These are phyloP conservation scores for Orius insidiosus DNA, from an alignment of 1,140 invertebrate species.

Conservation along the genomic window DNA sequence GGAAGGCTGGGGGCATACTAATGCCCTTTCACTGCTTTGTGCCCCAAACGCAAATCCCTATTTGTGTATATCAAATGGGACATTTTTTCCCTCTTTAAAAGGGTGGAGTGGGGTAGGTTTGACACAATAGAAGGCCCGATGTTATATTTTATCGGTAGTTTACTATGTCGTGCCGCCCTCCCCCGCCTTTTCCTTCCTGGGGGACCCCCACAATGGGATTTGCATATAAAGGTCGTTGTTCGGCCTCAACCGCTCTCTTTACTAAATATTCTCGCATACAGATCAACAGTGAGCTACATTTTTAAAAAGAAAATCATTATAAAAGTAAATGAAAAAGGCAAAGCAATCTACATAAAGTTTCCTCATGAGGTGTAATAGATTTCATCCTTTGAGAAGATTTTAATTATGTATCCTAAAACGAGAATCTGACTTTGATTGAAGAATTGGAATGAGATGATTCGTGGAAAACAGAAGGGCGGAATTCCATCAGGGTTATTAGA, in stretches of 20 bases:
- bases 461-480: background rate
- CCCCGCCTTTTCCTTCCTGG: conserved; percentile 5
- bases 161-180: conserved; percentile 7
- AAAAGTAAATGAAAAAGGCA: too few species aligned
- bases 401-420: too few species aligned
- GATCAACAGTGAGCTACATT: too few species aligned
- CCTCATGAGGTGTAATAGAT: too few species aligned
- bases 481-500: conserved; percentile 10
- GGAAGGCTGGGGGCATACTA: conserved; percentile 5
- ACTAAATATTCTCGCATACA: conserved; percentile 3
- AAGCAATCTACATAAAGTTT: too few species aligned
- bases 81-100: conserved; percentile 12
- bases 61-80: conserved; percentile 17
- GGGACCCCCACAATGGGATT: conserved; percentile 12
- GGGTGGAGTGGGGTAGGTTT: conserved; percentile 5
- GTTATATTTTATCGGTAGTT: conserved; percentile 20
- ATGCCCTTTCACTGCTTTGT: conserved; percentile 17
- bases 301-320: too few species aligned
- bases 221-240: conserved; percentile 17
- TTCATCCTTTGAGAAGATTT: too few species aligned
- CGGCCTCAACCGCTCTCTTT: conserved; percentile 6
- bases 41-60: conserved; percentile 14
- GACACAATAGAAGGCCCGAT: conserved; percentile 10
- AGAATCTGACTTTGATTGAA: too few species aligned
- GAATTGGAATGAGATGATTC: too few species aligned